Evolutionary conservation across 2,888 invertebrate genomes (phyloP), one percentile per base, ranked within the genome.

Genomic region (Dryocosmus kuriphilus): DNA sequence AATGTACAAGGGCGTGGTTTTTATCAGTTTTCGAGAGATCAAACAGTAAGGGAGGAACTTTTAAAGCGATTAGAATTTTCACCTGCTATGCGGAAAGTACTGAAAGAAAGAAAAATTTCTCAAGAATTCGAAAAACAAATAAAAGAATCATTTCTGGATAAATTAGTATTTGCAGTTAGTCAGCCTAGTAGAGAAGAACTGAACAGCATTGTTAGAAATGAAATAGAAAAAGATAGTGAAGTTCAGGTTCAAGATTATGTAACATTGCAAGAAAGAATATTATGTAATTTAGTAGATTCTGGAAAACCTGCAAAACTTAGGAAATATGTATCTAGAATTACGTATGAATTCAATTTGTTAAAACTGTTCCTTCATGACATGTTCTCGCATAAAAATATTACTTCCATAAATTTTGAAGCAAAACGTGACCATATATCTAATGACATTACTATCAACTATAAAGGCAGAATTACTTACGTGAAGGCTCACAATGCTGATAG

Each of bases 141-240:
- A 75, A 87, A 86, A 84, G 79, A 83, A 80, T 76, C 65, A 77
- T 87, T 87, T 84, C 82, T 86, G 80, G 82, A 83, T 62, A 83
- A 82, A 82, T n/a, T n/a, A 84, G n/a, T n/a, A n/a, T n/a, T n/a
- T n/a, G n/a, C n/a, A n/a, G n/a, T n/a, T n/a, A n/a, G n/a, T n/a
- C n/a, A n/a, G n/a, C n/a, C n/a, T n/a, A n/a, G n/a, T n/a, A n/a
- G n/a, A n/a, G n/a, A n/a, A n/a, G n/a, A n/a, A 67, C 77, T 86
- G 75, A 86, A 81, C 76, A 81, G 73, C 24, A 83, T 84, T 75
- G 74, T 87, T 81, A 87, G 82, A 81, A 83, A 63, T 78, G 86
- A 85, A 83, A 84, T 85, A 77, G n/a, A n/a, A n/a, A 85, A 82
- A 38, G 14, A 14, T n/a, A 38, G 14, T 22, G 7, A 11, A 77